Evolutionary conservation across 2,888 invertebrate species (phyloP).

Genomic region (Conistra vaccinii): DNA sequence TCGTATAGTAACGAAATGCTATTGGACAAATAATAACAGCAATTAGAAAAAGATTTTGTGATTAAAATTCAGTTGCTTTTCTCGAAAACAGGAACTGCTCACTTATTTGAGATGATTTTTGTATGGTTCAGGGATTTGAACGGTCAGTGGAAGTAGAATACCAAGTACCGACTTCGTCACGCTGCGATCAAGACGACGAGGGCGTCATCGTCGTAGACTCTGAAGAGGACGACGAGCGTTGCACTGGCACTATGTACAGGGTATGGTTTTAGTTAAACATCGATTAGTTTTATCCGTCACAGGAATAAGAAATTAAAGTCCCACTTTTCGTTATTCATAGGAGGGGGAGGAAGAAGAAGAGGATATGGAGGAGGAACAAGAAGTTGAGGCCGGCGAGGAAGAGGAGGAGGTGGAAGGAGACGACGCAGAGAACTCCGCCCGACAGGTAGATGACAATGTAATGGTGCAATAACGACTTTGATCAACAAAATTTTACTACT

Average conservation of each 20-base stretch:
- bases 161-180: constrained; percentile 96
- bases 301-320: not conserved
- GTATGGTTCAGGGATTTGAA: constrained; percentile 87
- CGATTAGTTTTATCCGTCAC: constrained; percentile 2
- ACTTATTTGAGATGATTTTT: constrained; percentile 27
- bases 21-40: not conserved
- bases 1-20: no score
- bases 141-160: constrained; percentile 94
- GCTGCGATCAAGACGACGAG: constrained; percentile 96
- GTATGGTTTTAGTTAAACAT: constrained; percentile 65
- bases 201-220: constrained; percentile 95
- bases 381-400: constrained; percentile 83
- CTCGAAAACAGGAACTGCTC: not conserved
- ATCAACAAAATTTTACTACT: not conserved
- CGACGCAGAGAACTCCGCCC: constrained; percentile 78
- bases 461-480: not conserved
- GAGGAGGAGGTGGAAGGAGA: constrained; percentile 85
- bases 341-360: constrained; percentile 91
- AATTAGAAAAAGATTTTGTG: not conserved
- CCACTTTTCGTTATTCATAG: constrained; percentile 64
- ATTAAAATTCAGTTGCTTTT: not conserved
- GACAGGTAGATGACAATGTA: constrained; percentile 74
- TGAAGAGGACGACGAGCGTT: constrained; percentile 94
- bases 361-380: constrained; percentile 89
- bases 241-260: constrained; percentile 90